Percentiles rank a stretch among this genome's conserved stretches.
These are phyloP conservation scores for Apodemia duryi DNA, from an alignment of 2,888 invertebrate species.

Conservation along the genomic window DNA sequence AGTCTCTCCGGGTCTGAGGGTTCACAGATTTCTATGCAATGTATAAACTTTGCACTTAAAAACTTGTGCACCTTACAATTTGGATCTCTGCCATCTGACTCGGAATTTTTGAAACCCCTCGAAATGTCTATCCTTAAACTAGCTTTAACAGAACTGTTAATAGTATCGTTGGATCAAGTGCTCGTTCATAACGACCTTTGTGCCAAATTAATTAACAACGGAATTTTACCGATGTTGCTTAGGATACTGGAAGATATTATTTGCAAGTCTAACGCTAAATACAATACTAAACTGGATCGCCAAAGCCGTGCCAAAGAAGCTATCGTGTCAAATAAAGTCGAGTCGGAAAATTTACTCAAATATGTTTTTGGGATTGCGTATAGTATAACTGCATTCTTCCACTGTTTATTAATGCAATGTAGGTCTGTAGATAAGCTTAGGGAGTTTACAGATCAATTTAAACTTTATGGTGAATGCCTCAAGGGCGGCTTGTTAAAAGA, in stretches of 20 bases:
- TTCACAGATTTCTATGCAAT: slow-evolving; percentile 77
- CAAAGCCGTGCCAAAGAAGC: slow-evolving; percentile 43
- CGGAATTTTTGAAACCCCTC: slow-evolving; percentile 42
- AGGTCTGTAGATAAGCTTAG: slow-evolving; percentile 69
- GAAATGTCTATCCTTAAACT: slow-evolving; percentile 75
- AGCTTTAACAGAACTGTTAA: slow-evolving; percentile 76
- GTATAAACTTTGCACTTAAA: slow-evolving; percentile 80
- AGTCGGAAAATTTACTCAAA: slow-evolving; percentile 75
- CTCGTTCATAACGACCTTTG: slow-evolving; percentile 73
- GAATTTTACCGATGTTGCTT: slow-evolving; percentile 80
- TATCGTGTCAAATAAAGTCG: slow-evolving; percentile 46
- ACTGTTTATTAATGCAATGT: slow-evolving; percentile 78
- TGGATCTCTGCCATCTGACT: slow-evolving; percentile 59
- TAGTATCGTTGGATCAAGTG: slow-evolving; percentile 78
- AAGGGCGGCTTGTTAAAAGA: slow-evolving; percentile 78
- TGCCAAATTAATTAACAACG: slow-evolving; percentile 79
- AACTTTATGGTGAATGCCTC: slow-evolving; percentile 78
- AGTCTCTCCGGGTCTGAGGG: slow-evolving; percentile 73
- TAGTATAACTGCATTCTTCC: slow-evolving; percentile 79
- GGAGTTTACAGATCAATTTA: slow-evolving; percentile 80
- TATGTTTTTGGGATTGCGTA: slow-evolving; percentile 81
- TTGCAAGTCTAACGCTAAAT: slow-evolving; percentile 53
- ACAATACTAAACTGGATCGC: slow-evolving; percentile 38
- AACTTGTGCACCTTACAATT: slow-evolving; percentile 81
- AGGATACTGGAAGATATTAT: slow-evolving; percentile 78